Conservation (phyloP, 37 sponge, comb jelly and placozoan genomes). For the Aphrocallistes beatrix region DNA sequence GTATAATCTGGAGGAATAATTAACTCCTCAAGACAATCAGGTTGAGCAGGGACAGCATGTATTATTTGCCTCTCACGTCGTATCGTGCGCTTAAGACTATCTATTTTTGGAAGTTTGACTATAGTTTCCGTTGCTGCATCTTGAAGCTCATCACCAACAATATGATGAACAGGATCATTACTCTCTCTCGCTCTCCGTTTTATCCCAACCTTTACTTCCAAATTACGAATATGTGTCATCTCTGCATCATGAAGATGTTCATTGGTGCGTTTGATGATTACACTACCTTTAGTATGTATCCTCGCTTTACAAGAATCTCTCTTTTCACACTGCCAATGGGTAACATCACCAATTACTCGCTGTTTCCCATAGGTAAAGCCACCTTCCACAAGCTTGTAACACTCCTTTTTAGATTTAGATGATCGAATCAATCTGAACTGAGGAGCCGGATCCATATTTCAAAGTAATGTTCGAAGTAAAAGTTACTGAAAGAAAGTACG, state of each 20-base stretch:
- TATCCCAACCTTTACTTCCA: conserved; percentile 12
- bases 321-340: conserved; percentile 7
- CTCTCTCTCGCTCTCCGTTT: background rate
- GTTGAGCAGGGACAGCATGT: conserved; percentile 5
- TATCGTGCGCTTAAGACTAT: background rate
- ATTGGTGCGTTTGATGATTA: background rate
- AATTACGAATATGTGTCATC: background rate
- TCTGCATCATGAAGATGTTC: conserved; percentile 14
- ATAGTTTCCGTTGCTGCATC: background rate
- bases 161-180: background rate
- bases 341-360: conserved; percentile 6
- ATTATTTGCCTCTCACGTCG: background rate
- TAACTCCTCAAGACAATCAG: background rate
- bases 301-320: background rate
- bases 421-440: conserved; percentile 1
- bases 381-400: background rate
- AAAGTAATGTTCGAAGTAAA: too few species aligned
- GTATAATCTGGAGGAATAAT: background rate
- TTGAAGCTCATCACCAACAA: background rate
- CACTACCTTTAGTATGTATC: background rate
- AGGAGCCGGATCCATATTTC: too few species aligned
- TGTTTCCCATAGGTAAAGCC: conserved; percentile 13
- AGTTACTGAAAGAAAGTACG: too few species aligned
- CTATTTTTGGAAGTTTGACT: background rate
- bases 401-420: background rate